Conservation (phyloP, 2,888 invertebrate genomes). For the Dichetophora obliterata region DNA sequence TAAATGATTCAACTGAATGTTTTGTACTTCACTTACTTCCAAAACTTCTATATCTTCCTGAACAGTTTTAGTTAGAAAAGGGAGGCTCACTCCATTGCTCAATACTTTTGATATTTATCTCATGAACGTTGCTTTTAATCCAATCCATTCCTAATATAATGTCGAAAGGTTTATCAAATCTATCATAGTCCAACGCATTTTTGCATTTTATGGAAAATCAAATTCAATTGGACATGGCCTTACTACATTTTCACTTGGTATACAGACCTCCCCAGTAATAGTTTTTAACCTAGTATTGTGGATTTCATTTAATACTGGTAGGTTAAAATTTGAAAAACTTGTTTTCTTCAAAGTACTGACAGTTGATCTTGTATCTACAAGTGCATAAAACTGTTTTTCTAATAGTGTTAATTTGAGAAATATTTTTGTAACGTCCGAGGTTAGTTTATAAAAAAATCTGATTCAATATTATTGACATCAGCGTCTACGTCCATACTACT, state of each 20-base stretch:
- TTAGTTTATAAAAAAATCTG: conserved; percentile 40
- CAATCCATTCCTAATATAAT: conserved; percentile 45
- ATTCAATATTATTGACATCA: conserved; percentile 17
- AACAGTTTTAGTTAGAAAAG: conserved; percentile 41
- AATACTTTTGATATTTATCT: conserved; percentile 41
- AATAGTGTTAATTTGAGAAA: conserved; percentile 33
- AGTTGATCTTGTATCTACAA: conserved; percentile 42
- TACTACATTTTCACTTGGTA: conserved; percentile 40
- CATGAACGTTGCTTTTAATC: conserved; percentile 40
- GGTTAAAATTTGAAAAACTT: background rate
- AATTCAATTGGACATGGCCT: conserved; percentile 45
- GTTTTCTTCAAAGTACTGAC: conserved; percentile 40
- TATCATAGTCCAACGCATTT: conserved; percentile 44
- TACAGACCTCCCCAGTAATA: conserved; percentile 30
- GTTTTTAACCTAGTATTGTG: conserved; percentile 39
- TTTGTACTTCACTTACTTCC: conserved; percentile 41
- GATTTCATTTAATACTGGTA: conserved; percentile 11
- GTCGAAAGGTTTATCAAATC: conserved; percentile 45
- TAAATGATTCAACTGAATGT: too few species aligned
- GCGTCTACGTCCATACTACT: conserved; percentile 31
- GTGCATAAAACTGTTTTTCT: conserved; percentile 18
- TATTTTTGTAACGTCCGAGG: conserved; percentile 35
- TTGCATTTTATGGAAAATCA: conserved; percentile 42
- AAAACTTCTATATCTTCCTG: conserved; percentile 41
- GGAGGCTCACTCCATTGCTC: conserved; percentile 36